A percentile compares a stretch with the other conserved stretches of the same genome.
phyloP scores from a whole-genome alignment of 2,888 invertebrate genomes.

The Helleia helle region DNA sequence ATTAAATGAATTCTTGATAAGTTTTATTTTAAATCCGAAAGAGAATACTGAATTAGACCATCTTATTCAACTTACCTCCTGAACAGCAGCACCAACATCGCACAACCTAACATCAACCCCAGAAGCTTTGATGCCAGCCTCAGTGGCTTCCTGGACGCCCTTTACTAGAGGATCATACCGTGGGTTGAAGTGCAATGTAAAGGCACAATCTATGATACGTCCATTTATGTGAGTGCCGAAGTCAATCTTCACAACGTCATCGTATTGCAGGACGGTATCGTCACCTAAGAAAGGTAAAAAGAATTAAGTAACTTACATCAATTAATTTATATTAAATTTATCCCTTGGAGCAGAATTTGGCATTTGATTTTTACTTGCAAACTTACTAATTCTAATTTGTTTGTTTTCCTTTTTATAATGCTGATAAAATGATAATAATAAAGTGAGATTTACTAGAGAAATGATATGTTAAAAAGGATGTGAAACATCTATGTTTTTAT shows the following conservation, averaged over 20 bases:
- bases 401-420: no score
- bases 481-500: no score
- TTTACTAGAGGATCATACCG: slow-evolving; percentile 95
- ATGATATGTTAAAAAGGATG: no score
- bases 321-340: no score
- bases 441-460: no score
- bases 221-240: slow-evolving; percentile 99
- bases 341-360: no score
- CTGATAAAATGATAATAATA: no score
- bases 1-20: no score
- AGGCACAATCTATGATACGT: slow-evolving; percentile 98
- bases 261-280: slow-evolving; percentile 92
- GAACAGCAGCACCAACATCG: slow-evolving; percentile 96
- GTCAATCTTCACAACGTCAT: slow-evolving; percentile 99
- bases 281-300: slow-evolving; percentile 73
- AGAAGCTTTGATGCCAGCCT: slow-evolving; percentile 95
- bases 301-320: no score
- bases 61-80: slow-evolving; percentile 76
- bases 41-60: not conserved
- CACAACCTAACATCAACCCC: slow-evolving; percentile 98
- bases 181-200: slow-evolving; percentile 96
- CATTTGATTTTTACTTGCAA: no score
- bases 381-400: no score
- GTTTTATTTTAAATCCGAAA: no score
- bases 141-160: slow-evolving; percentile 98